Evolutionary conservation across 2,113 vertebrate species (phyloP).

Genomic region (Leucopternis melanops): DNA sequence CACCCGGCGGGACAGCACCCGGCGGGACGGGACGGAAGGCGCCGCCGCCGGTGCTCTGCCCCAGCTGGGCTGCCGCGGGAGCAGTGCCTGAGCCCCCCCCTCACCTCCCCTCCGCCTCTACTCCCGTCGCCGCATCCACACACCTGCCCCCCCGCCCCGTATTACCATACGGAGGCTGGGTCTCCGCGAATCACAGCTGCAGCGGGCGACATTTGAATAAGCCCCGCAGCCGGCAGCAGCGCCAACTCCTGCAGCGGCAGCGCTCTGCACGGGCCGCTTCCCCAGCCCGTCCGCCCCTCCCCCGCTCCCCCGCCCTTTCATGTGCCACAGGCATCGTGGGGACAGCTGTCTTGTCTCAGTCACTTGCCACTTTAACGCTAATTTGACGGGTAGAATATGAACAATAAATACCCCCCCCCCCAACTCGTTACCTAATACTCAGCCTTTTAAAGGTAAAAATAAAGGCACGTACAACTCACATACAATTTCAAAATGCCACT

Average conservation of each 20-base stretch:
- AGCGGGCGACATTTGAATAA: slow-evolving; percentile 66
- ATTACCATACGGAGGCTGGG: slow-evolving; percentile 64
- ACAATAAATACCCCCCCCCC: slow-evolving; percentile 40
- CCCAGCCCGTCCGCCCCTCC: neutral
- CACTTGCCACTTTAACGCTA: slow-evolving; percentile 36
- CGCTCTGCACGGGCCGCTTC: neutral
- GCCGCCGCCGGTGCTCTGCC: too few species aligned
- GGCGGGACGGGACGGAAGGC: too few species aligned
- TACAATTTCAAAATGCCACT: neutral
- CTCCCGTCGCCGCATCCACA: neutral
- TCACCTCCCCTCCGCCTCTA: too few species aligned
- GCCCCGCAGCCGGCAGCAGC: slow-evolving; percentile 23
- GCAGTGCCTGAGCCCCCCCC: too few species aligned
- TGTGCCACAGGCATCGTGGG: neutral
- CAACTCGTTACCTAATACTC: neutral
- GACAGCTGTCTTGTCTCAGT: neutral
- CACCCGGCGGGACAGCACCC: neutral
- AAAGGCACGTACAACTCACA: neutral
- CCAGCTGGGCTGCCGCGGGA: too few species aligned
- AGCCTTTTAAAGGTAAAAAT: slow-evolving; percentile 52
- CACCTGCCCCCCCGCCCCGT: too few species aligned
- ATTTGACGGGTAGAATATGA: slow-evolving; percentile 28
- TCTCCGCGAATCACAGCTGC: slow-evolving; percentile 64
- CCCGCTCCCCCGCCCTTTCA: neutral
- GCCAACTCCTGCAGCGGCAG: neutral